These are phyloP conservation scores for Metallyticus violacea DNA, from an alignment of 2,888 invertebrate genomes.

Conservation along the genomic window DNA sequence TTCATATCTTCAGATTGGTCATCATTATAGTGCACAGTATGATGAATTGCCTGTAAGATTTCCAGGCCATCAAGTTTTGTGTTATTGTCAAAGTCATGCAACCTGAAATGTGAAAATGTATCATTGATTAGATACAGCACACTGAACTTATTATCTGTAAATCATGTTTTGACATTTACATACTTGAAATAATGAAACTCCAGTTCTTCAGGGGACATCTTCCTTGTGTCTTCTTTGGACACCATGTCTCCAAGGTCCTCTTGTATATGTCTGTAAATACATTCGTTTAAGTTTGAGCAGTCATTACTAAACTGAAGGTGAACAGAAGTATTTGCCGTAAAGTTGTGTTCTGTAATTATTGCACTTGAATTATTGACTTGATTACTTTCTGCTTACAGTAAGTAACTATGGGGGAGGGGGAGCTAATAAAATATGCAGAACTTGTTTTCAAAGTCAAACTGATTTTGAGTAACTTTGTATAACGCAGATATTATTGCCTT, in stretches of 20 bases:
- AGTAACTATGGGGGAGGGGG: too few relatives aligned
- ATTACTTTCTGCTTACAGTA: too few relatives aligned
- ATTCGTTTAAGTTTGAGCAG: background rate
- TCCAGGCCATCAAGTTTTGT: constrained; percentile 87
- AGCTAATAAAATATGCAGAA: too few relatives aligned
- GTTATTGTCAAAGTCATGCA: constrained; percentile 89
- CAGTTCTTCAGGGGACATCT: constrained; percentile 80
- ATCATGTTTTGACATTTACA: constrained; percentile 9
- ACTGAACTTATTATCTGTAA: background rate
- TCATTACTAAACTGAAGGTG: too few relatives aligned
- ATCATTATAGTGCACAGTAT: constrained; percentile 64
- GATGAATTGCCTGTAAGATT: constrained; percentile 77
- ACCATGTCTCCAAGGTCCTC: constrained; percentile 70
- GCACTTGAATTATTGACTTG: too few relatives aligned
- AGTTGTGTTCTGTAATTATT: too few relatives aligned
- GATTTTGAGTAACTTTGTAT: too few relatives aligned
- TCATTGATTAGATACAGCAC: background rate
- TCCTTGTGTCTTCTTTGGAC: constrained; percentile 56
- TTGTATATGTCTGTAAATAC: constrained; percentile 66
- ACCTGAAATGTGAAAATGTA: constrained; percentile 41
- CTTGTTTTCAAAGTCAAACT: too few relatives aligned
- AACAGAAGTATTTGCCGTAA: too few relatives aligned
- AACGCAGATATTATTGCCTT: too few relatives aligned
- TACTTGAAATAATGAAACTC: constrained; percentile 79
- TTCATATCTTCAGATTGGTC: constrained; percentile 42